A percentile compares a stretch with the other conserved stretches of the same genome.
Conservation (phyloP, 2,113 vertebrate species). For the Ictidomys tridecemlineatus region DNA sequence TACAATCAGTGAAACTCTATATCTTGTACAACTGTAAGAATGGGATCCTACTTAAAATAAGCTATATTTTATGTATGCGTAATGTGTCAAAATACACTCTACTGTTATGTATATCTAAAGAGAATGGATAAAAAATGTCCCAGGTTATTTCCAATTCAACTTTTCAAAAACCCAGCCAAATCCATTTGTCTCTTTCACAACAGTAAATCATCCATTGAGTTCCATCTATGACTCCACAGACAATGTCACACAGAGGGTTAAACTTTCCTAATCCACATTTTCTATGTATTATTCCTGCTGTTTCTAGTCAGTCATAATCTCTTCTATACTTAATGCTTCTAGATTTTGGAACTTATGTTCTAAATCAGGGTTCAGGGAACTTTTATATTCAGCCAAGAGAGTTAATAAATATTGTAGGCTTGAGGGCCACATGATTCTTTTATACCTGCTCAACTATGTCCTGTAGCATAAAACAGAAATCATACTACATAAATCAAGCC, state of each 20-base stretch:
- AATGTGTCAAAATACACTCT: too few relatives aligned
- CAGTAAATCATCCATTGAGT: not conserved
- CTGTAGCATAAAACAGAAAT: not conserved
- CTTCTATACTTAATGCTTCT: not conserved
- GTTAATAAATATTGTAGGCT: not conserved
- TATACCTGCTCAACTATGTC: not conserved
- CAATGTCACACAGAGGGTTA: not conserved
- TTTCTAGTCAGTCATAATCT: not conserved
- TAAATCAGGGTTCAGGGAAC: not conserved
- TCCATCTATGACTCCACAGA: not conserved
- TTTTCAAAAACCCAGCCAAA: not conserved
- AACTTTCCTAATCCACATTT: not conserved
- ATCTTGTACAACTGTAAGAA: too few relatives aligned
- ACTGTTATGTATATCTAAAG: too few relatives aligned
- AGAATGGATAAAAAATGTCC: too few relatives aligned
- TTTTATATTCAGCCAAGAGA: not conserved
- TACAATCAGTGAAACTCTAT: too few relatives aligned
- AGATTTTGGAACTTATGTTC: not conserved
- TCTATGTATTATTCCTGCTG: not conserved
- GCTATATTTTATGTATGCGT: too few relatives aligned
- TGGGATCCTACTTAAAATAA: too few relatives aligned
- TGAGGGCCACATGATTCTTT: not conserved
- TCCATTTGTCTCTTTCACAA: not conserved
- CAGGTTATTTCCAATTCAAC: not conserved
- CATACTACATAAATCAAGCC: not conserved